phyloP scores from a whole-genome alignment of 2,888 invertebrate species.

The Mythimna vitellina region DNA sequence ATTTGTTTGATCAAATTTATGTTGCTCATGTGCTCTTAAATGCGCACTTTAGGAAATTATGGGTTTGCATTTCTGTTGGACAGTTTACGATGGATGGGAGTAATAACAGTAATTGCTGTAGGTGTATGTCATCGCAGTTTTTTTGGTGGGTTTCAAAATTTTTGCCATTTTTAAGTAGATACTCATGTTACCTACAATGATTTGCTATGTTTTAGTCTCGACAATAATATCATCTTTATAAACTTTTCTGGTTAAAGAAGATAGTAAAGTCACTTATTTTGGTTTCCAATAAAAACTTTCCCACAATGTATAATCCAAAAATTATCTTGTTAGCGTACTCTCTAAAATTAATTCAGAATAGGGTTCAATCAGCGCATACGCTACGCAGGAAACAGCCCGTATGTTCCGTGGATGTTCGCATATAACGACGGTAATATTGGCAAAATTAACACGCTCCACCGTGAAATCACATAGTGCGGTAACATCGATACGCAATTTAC shows the following conservation, averaged over 20 bases:
- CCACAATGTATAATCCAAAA: not conserved
- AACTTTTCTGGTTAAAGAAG: not conserved
- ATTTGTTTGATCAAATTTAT: slow-evolving; percentile 68
- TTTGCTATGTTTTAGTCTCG: not conserved
- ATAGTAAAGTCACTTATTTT: not conserved
- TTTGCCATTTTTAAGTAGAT: slow-evolving; percentile 1
- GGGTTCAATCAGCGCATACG: slow-evolving; percentile 48
- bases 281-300: not conserved
- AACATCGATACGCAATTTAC: slow-evolving; percentile 79
- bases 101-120: slow-evolving; percentile 51
- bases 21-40: slow-evolving; percentile 62
- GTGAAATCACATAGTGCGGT: slow-evolving; percentile 76
- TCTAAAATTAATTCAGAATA: slow-evolving; percentile 33
- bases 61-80: slow-evolving; percentile 59
- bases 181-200: not conserved
- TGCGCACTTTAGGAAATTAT: slow-evolving; percentile 60
- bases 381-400: slow-evolving; percentile 51
- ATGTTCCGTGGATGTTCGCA: slow-evolving; percentile 41
- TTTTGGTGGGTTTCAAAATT: not conserved
- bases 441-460: slow-evolving; percentile 78
- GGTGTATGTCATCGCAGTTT: slow-evolving; percentile 34
- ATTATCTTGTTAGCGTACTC: slow-evolving; percentile 23
- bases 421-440: slow-evolving; percentile 69
- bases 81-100: slow-evolving; percentile 53
- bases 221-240: not conserved